Evolutionary conservation across 2,797 vertebrate genomes (phyloP), one percentile per base, ranked within the genome.

Genomic region (Okamejei kenojei): DNA sequence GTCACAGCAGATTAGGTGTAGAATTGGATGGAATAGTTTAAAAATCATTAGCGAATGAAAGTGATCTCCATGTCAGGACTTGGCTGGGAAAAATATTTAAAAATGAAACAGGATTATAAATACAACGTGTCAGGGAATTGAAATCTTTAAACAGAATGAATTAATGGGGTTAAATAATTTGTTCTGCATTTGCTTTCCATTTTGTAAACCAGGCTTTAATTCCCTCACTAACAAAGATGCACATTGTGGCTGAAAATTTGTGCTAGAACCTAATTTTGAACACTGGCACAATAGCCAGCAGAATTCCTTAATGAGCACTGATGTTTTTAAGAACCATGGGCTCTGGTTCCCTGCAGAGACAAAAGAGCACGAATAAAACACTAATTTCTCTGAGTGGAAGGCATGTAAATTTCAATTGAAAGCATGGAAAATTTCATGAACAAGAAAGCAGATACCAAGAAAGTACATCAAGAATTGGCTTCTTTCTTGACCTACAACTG

Each of bases 1-100:
- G 81, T 84, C 23, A 26, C 15, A 61, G 58, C 23, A 6, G 81
- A 29, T 65, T 15, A 86, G 19, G 2, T 15, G 17, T 29, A 86
- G 29, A 63, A 86, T 86, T 15, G 82, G 11, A 86, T 65, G 11
- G 11, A 86, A 65, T 63, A 63, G 58, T n/a, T 32, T n/a, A 86
- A 86, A 29, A 17, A 63, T 63, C 82, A 86, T 86, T 86, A 63
- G 82, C 58, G 32, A 86, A 65, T 32, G 82, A 65, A 63, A 86
- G 54, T 86, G n/a, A 86, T 86, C 61, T 61, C 13, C 26, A 63
- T 63, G 26, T 61, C 58, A 86, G 11, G 63, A 86, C 26, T n/a
- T 86, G 82, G 81, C 23, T 61, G 58, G 79, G 19, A 26, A 81
- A 45, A 81, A 8, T 45, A 45, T 45, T 2, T 45, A 2, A 23